Base-by-base conservation (phyloP, 2,888 invertebrate species). In the Scotopteryx bipunctaria region DNA sequence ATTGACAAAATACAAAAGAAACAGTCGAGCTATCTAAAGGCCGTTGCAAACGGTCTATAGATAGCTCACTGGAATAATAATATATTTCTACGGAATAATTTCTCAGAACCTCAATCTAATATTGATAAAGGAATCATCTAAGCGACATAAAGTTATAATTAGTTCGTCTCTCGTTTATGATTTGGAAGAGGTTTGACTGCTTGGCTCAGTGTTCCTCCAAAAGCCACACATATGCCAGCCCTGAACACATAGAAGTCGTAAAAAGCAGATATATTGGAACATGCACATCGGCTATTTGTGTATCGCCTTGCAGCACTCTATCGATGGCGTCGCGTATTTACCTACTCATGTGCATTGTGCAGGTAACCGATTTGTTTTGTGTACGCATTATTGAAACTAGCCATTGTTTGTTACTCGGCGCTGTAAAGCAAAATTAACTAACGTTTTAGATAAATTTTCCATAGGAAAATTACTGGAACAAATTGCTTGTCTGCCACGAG, bases 221-320 rank as follows among this genome's bases (percentile, higher is more conserved):
- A 13, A 6, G 5, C 6, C 1, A 9, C 3, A 44, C 15, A 23
- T 21, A 8, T 15, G 43, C 25, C 70, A 74, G 59, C 79, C 75
- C 68, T 76, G 57, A 33, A 35, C 66, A 74, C 76, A 76, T 78
- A 74, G 68, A 76, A 82, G 80, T 83, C 83, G 78, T 86, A 83
- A 85, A 84, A 82, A 80, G 73, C 76, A 78, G 80, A 83, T 81
- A 83, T 80, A 81, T 65, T 76, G 69, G 69, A 76, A 80, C 75
- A 81, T 81, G 78, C 78, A 76, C 71, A 80, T 80, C 75, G 71
- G 76, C 70, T 86, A 85, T 83, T 83, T 82, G 77, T 79, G 82
- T 77, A 70, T 69, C 71, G 67, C 64, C 71, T 66, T 73, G 73
- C 75, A 73, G 67, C 59, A 59, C 63, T 71, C 71, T 71, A 64